A percentile compares a stretch with the other conserved stretches of the same genome.
Evolutionary conservation across 2,797 vertebrate genomes (phyloP).

Genomic region (Atherinosoma microstoma): DNA sequence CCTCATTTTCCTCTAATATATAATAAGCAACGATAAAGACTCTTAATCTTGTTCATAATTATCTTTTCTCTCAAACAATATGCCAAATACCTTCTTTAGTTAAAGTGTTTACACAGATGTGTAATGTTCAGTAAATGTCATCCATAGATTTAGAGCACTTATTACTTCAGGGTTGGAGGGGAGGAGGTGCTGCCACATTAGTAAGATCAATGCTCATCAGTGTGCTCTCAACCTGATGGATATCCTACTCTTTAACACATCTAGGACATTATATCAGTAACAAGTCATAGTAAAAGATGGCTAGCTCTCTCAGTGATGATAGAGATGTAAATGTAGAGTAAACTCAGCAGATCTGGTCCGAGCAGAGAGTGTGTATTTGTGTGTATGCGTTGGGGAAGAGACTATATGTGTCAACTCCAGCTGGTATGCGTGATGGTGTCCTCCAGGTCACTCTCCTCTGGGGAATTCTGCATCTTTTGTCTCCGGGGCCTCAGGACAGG

Average conservation of each 20-base stretch:
- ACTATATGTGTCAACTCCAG: constrained; percentile 71
- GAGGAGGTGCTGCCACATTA: constrained; percentile 14
- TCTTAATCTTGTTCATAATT: not conserved
- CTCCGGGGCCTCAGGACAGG: constrained; percentile 51
- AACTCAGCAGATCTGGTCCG: constrained; percentile 10
- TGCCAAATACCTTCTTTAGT: constrained; percentile 1
- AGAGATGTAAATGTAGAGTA: constrained; percentile 44
- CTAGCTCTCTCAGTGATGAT: constrained; percentile 15
- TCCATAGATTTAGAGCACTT: constrained; percentile 38
- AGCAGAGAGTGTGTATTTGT: not conserved
- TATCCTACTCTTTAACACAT: constrained; percentile 5
- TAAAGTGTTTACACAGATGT: constrained; percentile 15
- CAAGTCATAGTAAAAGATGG: constrained; percentile 8
- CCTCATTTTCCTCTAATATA: not conserved
- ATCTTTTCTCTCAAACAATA: not conserved
- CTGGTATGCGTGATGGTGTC: constrained; percentile 77
- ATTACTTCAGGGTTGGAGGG: constrained; percentile 30
- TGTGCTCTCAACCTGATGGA: constrained; percentile 11
- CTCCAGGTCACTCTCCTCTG: constrained; percentile 76
- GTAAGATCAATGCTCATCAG: constrained; percentile 8
- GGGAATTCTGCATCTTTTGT: constrained; percentile 75
- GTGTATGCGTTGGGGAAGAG: constrained; percentile 3
- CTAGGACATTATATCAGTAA: constrained; percentile 3
- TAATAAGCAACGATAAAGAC: not conserved
- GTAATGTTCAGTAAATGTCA: constrained; percentile 13